Base-by-base conservation (phyloP, 2,113 vertebrate genomes). In the Forbesichthys papilliferus region DNA sequence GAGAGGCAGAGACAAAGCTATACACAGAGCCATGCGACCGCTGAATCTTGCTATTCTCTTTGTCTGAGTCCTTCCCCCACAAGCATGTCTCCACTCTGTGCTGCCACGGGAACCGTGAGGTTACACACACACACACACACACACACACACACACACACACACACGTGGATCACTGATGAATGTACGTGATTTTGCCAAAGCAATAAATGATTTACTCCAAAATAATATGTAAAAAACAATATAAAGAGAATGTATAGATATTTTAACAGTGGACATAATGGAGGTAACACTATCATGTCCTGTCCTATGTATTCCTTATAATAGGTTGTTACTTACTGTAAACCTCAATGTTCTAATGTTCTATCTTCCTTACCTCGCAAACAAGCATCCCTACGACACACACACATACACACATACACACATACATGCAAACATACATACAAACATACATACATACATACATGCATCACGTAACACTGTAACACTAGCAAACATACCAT, bases 1-100 rank as follows among this genome's bases (percentile, higher is more conserved):
- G 75, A 79, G 74, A 16, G 52, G 66, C 48, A 10, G 53, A 72
- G 77, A 80, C 54, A 74, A 84, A 86, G 83, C 85, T 56, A 81
- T 66, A 73, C 77, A 82, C 75, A 61, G 27, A 88, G 81, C 67
- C 81, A 73, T 73, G 83, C 71, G 27, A 27, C 77, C 82, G 69
- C 67, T 77, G 77, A 74, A 61, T 59, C 73, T 68, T 78, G 13
- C 2, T 71, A 75, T 65, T 66, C 63, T 72, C 69, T 83, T 83
- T 87, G 86, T 86, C 72, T 67, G 60, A 61, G 74, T 69, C 76
- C 68, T n/a, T 68, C 68, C 69, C 78, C 60, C 69, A 74, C 47
- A 64, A 58, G 61, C 57, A 65, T 70, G 73, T 48, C 61, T 66
- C 52, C 55, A 68, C 69, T 65, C 34, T 48, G n/a, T 12, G 69